phyloP scores from a whole-genome alignment of 2,888 invertebrate species.

The Myathropa florea region DNA sequence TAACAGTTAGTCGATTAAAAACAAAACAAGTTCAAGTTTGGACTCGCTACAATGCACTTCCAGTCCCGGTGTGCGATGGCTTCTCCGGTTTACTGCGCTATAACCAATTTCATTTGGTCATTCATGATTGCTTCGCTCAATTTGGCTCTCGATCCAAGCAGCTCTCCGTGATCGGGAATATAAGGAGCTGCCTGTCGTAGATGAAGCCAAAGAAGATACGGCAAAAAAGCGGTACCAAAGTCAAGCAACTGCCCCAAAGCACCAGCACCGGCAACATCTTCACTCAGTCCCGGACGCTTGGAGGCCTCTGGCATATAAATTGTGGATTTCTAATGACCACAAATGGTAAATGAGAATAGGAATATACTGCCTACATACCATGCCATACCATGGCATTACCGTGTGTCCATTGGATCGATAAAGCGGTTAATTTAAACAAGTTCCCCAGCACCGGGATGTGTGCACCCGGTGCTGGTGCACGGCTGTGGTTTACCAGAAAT shows the following conservation, averaged over 20 bases:
- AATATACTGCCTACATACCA: slow-evolving; percentile 25
- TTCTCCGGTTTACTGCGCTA: slow-evolving; percentile 8
- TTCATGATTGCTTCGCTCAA: slow-evolving; percentile 63
- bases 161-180: neutral
- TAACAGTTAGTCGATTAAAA: slow-evolving; percentile 71
- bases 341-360: slow-evolving; percentile 56
- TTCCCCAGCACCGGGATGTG: slow-evolving; percentile 1
- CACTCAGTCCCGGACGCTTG: neutral
- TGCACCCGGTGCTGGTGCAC: neutral
- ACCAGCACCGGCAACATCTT: neutral
- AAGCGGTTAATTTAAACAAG: slow-evolving; percentile 66
- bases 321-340: slow-evolving; percentile 58
- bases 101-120: slow-evolving; percentile 64
- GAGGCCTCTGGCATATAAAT: slow-evolving; percentile 14
- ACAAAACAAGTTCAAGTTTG: slow-evolving; percentile 67
- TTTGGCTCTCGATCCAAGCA: slow-evolving; percentile 23
- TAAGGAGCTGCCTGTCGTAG: neutral
- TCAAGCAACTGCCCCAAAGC: neutral
- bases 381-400: slow-evolving; percentile 20
- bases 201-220: neutral
- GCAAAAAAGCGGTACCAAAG: neutral
- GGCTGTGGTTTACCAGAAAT: neutral
- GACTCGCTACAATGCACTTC: slow-evolving; percentile 1
- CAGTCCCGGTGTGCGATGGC: neutral
- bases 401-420: slow-evolving; percentile 50